Percentiles rank a stretch among this genome's conserved stretches.
phyloP scores from a whole-genome alignment of 2,888 invertebrate genomes.

The Leptinotarsa tumamoca region DNA sequence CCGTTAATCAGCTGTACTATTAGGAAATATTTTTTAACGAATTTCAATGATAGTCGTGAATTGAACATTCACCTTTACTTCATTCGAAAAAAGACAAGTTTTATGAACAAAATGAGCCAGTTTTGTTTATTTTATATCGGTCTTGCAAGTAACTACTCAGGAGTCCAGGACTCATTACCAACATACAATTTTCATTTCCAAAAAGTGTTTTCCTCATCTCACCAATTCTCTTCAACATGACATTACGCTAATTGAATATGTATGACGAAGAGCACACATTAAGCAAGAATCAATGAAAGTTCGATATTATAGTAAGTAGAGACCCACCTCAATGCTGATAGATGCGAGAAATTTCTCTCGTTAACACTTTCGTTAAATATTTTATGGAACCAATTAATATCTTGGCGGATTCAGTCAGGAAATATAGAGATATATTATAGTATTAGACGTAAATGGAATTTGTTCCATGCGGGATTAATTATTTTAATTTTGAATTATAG shows the following conservation, averaged over 20 bases:
- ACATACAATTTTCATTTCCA: too few species aligned
- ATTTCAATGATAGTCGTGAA: too few species aligned
- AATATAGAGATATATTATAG: background rate
- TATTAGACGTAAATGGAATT: background rate
- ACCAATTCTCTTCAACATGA: too few species aligned
- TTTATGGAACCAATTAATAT: constrained; percentile 1
- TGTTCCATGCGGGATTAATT: background rate
- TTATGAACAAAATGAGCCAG: too few species aligned
- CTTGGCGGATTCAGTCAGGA: background rate
- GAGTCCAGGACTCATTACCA: too few species aligned
- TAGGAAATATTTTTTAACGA: too few species aligned
- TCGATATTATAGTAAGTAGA: background rate
- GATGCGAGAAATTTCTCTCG: constrained; percentile 5
- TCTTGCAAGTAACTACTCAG: too few species aligned
- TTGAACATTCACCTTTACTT: too few species aligned
- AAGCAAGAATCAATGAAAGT: constrained; percentile 8
- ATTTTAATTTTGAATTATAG: background rate
- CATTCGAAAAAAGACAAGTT: too few species aligned
- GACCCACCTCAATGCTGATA: background rate
- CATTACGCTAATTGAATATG: background rate
- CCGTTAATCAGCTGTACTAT: too few species aligned
- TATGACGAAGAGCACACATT: background rate
- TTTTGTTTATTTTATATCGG: too few species aligned
- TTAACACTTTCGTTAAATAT: constrained; percentile 9
- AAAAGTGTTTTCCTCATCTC: too few species aligned